Evolutionary conservation across 2,113 vertebrate genomes (phyloP).

Genomic region (Phalacrocorax brasilianus): DNA sequence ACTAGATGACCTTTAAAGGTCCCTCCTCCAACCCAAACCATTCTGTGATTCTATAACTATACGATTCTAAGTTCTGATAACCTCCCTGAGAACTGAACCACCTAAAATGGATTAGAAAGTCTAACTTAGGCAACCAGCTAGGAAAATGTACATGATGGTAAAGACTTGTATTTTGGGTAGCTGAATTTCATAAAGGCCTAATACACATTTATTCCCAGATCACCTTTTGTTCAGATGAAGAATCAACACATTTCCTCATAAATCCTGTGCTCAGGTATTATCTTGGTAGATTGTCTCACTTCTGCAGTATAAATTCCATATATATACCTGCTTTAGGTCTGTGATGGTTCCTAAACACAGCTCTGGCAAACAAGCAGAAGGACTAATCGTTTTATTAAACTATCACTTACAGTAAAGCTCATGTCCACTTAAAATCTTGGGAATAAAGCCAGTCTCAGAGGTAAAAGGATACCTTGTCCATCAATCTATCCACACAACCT

Average conservation of each 20-base stretch:
- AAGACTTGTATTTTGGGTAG: background rate
- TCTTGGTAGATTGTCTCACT: background rate
- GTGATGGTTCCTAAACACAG: constrained; percentile 46
- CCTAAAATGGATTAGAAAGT: background rate
- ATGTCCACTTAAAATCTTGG: constrained; percentile 43
- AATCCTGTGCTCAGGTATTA: constrained; percentile 8
- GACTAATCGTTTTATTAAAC: constrained; percentile 49
- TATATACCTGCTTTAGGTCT: background rate
- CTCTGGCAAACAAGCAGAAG: constrained; percentile 39
- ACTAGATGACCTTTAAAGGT: background rate
- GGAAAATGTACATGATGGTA: background rate
- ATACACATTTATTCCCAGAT: constrained; percentile 36
- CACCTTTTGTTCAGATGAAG: constrained; percentile 50
- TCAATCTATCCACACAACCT: background rate
- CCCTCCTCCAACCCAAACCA: background rate
- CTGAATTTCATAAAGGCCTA: background rate
- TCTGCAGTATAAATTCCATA: constrained; percentile 3
- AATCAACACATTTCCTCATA: constrained; percentile 22
- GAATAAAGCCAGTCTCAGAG: constrained; percentile 27
- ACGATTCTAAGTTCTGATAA: background rate
- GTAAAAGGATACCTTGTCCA: constrained; percentile 59
- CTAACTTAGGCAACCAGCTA: background rate
- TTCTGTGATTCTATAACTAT: background rate
- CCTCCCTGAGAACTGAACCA: background rate
- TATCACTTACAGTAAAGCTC: constrained; percentile 55